Evolutionary conservation across 1,140 invertebrate species (phyloP).

Genomic region (Aphelenchoides besseyi): DNA sequence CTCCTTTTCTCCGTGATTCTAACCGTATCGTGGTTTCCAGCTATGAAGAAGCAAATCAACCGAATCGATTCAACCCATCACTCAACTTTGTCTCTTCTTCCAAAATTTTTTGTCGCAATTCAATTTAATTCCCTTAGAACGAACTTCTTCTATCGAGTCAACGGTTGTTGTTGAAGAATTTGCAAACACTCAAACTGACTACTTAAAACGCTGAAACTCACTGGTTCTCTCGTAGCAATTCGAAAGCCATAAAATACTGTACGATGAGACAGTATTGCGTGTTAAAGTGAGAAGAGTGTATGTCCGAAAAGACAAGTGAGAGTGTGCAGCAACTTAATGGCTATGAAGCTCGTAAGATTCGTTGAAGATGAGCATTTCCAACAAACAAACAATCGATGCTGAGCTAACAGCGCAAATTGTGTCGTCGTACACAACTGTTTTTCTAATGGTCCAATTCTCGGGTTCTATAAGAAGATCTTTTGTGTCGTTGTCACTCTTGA

Average conservation of each 20-base stretch:
- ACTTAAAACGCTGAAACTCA: conserved; percentile 62
- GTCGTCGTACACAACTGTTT: no score
- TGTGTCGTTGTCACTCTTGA: no score
- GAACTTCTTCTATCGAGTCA: conserved; percentile 91
- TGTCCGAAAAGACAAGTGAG: conserved; percentile 65
- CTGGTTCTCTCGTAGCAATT: conserved; percentile 80
- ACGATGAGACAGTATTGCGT: no score
- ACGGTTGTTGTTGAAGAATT: conserved; percentile 35
- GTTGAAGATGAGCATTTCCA: conserved; percentile 85
- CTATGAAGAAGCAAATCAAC: conserved; percentile 66
- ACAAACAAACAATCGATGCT: not conserved
- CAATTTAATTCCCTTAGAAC: conserved; percentile 88
- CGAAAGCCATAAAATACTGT: no score
- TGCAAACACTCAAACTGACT: conserved; percentile 16
- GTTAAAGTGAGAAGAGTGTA: no score
- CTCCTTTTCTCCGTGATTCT: conserved; percentile 77
- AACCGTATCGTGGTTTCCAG: conserved; percentile 83
- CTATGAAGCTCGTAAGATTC: conserved; percentile 80
- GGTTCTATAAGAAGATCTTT: no score
- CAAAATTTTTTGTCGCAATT: conserved; percentile 70
- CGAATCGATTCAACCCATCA: not conserved
- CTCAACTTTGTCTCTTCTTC: conserved; percentile 37
- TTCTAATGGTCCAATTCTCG: no score
- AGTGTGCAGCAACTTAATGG: conserved; percentile 67
- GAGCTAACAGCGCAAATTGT: no score